These are phyloP conservation scores for Tenrec ecaudatus DNA, from an alignment of 2,113 vertebrate genomes.

Conservation along the genomic window DNA sequence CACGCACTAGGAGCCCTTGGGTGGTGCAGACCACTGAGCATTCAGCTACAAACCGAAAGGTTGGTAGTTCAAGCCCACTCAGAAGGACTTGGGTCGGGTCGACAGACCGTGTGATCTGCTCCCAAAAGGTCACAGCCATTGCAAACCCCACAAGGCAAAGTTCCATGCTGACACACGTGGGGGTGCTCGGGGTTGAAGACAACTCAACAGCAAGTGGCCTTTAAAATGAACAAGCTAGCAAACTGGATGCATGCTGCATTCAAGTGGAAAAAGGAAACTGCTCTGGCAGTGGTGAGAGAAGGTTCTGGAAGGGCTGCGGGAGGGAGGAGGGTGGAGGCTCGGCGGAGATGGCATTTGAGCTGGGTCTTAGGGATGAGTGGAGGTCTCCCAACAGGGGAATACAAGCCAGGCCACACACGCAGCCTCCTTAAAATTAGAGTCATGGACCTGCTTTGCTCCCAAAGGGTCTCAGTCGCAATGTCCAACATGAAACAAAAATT, in stretches of 20 bases:
- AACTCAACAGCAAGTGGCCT: not conserved
- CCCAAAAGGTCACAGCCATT: not conserved
- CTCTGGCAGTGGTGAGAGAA: not conserved
- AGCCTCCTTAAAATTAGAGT: not conserved
- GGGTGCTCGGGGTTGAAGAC: not conserved
- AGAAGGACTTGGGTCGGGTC: not conserved
- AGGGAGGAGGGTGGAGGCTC: not conserved
- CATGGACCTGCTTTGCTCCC: constrained; percentile 1
- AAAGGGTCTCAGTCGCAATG: not conserved
- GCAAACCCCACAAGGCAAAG: not conserved
- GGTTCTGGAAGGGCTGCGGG: not conserved
- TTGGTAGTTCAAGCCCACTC: not conserved
- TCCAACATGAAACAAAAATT: not conserved
- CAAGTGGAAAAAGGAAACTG: not conserved
- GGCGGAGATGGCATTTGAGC: not conserved
- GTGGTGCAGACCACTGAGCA: not conserved
- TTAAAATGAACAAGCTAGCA: not conserved
- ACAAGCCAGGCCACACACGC: not conserved
- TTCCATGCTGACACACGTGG: not conserved
- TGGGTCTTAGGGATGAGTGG: not conserved
- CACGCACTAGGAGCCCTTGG: not conserved
- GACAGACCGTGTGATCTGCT: not conserved
- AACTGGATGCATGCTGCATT: not conserved
- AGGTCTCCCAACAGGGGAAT: not conserved
- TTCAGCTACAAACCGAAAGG: not conserved